These are phyloP conservation scores for Ptycholaimellus sp. DNA, from an alignment of 2,888 invertebrate genomes.

Conservation along the genomic window DNA sequence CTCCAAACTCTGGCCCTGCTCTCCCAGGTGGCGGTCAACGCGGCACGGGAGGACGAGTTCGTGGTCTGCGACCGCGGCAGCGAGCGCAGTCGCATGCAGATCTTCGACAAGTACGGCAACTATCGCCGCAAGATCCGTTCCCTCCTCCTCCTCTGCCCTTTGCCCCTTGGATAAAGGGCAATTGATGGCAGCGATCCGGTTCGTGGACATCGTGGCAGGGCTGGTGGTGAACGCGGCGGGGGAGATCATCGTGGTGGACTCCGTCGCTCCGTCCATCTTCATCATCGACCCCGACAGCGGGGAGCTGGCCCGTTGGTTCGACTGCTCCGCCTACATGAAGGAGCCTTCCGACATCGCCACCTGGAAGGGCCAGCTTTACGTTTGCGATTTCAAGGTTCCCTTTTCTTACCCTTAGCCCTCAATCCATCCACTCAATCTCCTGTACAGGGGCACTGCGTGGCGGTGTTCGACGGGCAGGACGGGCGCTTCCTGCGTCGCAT, in stretches of 20 bases:
- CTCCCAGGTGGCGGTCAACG: conserved; percentile 39
- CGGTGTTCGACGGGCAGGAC: conserved; percentile 5
- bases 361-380: conserved; percentile 61
- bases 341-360: conserved; percentile 92
- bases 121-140: conserved; percentile 73
- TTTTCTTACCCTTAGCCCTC: conserved; percentile 12
- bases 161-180: no score
- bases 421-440: conserved; percentile 9
- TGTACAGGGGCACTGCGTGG: conserved; percentile 35
- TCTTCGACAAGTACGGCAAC: conserved; percentile 79
- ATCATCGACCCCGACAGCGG: conserved; percentile 65
- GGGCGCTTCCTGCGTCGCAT: conserved; percentile 55
- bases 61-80: conserved; percentile 94
- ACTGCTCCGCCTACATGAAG: conserved; percentile 87
- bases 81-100: conserved; percentile 85
- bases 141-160: not conserved
- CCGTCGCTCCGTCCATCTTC: conserved; percentile 84
- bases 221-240: conserved; percentile 42
- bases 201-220: conserved; percentile 50
- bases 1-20: no score
- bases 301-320: conserved; percentile 78
- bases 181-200: conserved; percentile 22
- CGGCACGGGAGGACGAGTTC: conserved; percentile 46
- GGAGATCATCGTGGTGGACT: conserved; percentile 83
- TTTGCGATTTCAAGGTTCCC: conserved; percentile 92